A percentile compares a stretch with the other conserved stretches of the same genome.
Evolutionary conservation across 2,113 vertebrate species (phyloP).

Genomic region (Cynocephalus volans): DNA sequence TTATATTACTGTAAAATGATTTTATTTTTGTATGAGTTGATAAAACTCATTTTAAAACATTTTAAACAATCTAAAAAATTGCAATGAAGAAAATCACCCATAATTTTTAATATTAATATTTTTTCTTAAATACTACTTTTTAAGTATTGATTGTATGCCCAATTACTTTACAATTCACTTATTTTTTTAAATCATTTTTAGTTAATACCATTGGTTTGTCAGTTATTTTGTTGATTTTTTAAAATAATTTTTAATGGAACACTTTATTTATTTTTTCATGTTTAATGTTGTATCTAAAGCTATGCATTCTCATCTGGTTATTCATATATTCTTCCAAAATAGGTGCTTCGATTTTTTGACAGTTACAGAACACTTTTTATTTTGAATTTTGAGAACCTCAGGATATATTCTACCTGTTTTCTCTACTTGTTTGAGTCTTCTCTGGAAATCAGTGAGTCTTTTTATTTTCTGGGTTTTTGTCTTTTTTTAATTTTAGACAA

Average conservation of each 20-base stretch:
- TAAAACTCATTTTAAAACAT: not conserved
- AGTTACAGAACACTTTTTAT: not conserved
- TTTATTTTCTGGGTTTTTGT: no score
- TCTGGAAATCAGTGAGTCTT: not conserved
- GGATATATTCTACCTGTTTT: not conserved
- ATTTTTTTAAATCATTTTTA: not conserved
- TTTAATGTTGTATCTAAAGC: not conserved
- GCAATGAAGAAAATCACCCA: not conserved
- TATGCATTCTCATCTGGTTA: not conserved
- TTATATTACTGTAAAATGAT: not conserved
- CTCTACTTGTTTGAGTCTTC: not conserved
- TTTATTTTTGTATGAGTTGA: not conserved
- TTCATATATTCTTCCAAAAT: not conserved
- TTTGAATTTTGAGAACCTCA: not conserved
- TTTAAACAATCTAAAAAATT: constrained; percentile 1
- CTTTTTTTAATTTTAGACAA: no score
- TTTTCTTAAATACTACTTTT: constrained; percentile 23
- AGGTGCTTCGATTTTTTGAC: not conserved
- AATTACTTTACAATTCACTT: not conserved
- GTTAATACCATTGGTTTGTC: not conserved
- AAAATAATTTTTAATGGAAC: not conserved
- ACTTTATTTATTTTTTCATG: not conserved
- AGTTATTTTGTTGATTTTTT: not conserved
- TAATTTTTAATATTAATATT: not conserved
- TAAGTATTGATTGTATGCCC: not conserved